Evolutionary conservation across 2,888 invertebrate genomes (phyloP), one percentile per base, ranked within the genome.

Genomic region (Agonopterix arenella): DNA sequence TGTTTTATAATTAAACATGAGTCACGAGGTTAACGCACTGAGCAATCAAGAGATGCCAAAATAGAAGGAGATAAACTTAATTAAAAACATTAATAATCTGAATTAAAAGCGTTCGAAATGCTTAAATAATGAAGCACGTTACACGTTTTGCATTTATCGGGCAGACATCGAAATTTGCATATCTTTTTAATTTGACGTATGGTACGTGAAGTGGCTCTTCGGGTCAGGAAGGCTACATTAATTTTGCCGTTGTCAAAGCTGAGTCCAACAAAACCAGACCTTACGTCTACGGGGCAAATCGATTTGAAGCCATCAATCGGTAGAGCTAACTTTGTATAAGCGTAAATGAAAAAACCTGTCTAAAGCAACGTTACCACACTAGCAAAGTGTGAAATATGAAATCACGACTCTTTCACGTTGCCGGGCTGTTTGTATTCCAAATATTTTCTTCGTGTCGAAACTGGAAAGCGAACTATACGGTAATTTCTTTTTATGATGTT

Each of bases 311-410:
- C 55, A 54, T 55, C 55, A 57, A 40, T 56, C 53, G 45, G 49
- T 45, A 53, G 53, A 44, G 44, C 52, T 37, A 59, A 53, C 57
- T 61, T 58, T 57, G 64, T 62, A 59, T 64, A 63, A 60, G 61
- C 66, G 68, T 68, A 72, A 76, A 73, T 69, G 70, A 75, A 76
- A 79, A 76, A 71, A 84, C 85, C 82, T 78, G 84, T 83, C 73
- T 67, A 68, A 68, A 70, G 49, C 45, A 67, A 69, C 71, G 73
- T 78, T 77, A 77, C 80, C 76, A 76, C 81, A 80, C 83, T 77
- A 70, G 73, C 73, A 70, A 81, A 85, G 89, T 89, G 89, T 88
- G 86, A 89, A 89, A 86, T 86, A 89, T 86, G 85, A 85, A 89
- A 89, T 89, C 89, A 89, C 89, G 89, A 89, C 74, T 82, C 76